Evolutionary conservation across 1,140 invertebrate species (phyloP).

Genomic region (Hestina assimilis): DNA sequence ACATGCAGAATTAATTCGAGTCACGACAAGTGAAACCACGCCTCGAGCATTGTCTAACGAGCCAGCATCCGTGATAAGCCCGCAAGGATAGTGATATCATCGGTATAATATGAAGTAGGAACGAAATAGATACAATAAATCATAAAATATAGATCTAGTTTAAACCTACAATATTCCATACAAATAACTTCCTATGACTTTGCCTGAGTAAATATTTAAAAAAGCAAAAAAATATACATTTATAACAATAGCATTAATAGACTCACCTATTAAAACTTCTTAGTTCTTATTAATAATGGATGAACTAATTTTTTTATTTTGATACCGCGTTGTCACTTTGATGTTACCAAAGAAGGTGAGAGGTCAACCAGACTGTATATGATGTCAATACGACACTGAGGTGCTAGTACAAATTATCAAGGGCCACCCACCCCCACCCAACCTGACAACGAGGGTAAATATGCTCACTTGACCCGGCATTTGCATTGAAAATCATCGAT

Average conservation of each 20-base stretch:
- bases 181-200: background rate
- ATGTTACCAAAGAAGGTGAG: constrained; percentile 42
- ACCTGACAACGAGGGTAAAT: constrained; percentile 59
- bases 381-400: constrained; percentile 60
- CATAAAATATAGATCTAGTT: constrained; percentile 4
- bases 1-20: constrained; percentile 67
- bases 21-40: constrained; percentile 63
- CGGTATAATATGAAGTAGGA: constrained; percentile 18
- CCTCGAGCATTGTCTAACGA: constrained; percentile 65
- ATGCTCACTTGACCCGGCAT: constrained; percentile 63
- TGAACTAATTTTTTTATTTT: background rate
- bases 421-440: constrained; percentile 58
- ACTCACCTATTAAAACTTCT: background rate
- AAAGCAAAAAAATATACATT: background rate
- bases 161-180: background rate
- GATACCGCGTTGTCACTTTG: constrained; percentile 14
- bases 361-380: constrained; percentile 60
- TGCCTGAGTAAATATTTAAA: background rate
- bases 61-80: constrained; percentile 56
- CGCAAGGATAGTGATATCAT: constrained; percentile 60
- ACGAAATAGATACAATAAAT: constrained; percentile 22
- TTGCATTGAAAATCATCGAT: constrained; percentile 57
- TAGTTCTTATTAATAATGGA: no score
- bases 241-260: no score
- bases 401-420: constrained; percentile 67